Percentiles rank a stretch among this genome's conserved stretches.
phyloP scores from a whole-genome alignment of 2,797 vertebrate species.

The Chloroceryle amazona region DNA sequence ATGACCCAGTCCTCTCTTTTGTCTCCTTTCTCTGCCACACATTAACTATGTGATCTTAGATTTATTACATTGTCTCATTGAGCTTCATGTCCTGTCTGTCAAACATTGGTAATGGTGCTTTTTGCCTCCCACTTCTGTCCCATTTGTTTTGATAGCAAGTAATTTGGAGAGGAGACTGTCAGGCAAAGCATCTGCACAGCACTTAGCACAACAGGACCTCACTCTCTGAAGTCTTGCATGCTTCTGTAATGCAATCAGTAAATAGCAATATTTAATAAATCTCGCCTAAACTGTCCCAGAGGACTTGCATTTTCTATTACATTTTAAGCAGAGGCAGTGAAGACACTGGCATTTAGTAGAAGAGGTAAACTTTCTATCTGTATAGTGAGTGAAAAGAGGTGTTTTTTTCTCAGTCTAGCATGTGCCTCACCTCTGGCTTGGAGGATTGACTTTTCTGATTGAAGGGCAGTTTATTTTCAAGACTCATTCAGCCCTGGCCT shows the following conservation, averaged over 20 bases:
- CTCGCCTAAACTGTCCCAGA: not conserved
- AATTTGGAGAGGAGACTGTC: not conserved
- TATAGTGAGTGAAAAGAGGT: not conserved
- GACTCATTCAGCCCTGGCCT: slow-evolving; percentile 19
- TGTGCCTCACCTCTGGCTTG: not conserved
- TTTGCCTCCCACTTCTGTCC: not conserved
- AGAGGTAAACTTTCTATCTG: not conserved
- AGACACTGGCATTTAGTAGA: not conserved
- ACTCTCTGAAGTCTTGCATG: not conserved
- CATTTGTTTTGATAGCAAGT: not conserved
- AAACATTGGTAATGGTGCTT: not conserved
- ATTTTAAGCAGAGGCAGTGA: not conserved
- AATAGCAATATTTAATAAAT: not conserved
- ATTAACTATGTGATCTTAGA: not conserved
- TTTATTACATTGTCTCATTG: not conserved
- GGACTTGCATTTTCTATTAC: not conserved
- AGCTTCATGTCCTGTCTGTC: not conserved
- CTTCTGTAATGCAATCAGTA: not conserved
- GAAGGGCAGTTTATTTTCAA: slow-evolving; percentile 57
- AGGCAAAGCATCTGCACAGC: not conserved
- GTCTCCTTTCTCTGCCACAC: not conserved
- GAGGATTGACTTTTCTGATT: slow-evolving; percentile 43
- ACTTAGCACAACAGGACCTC: not conserved
- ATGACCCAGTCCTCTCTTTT: not conserved
- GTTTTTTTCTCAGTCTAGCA: not conserved